A percentile compares a stretch with the other conserved stretches of the same genome.
phyloP scores from a whole-genome alignment of 2,113 vertebrate species.

The Leucopsar rothschildi region DNA sequence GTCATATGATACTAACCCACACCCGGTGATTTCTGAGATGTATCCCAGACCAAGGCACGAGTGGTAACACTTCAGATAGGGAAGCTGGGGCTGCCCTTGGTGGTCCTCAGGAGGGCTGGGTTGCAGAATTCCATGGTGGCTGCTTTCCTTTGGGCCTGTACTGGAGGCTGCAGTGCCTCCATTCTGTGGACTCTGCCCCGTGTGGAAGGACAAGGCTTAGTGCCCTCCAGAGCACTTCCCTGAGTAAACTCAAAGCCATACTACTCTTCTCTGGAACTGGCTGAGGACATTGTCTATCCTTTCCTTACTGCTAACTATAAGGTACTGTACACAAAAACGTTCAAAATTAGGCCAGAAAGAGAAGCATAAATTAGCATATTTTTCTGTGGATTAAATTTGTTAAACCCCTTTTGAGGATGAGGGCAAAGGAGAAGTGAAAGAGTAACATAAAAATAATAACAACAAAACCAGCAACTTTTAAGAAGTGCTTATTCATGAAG shows the following conservation, averaged over 20 bases:
- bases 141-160: neutral
- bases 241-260: neutral
- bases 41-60: neutral
- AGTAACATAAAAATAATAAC: neutral
- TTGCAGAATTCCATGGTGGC: neutral
- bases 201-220: neutral
- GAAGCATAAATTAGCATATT: neutral
- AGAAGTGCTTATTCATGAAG: neutral
- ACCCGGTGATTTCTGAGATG: neutral
- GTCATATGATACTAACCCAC: neutral
- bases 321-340: neutral
- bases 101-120: neutral
- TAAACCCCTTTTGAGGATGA: neutral
- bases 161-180: neutral
- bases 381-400: neutral
- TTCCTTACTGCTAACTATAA: neutral
- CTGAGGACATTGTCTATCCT: neutral
- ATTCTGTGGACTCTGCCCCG: neutral
- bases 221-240: neutral
- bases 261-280: neutral
- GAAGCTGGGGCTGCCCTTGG: neutral
- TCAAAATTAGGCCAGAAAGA: neutral
- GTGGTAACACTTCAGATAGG: accelerated
- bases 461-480: neutral
- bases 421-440: neutral